phyloP scores from a whole-genome alignment of 2,113 vertebrate genomes.

The Mormyrus lacerda region DNA sequence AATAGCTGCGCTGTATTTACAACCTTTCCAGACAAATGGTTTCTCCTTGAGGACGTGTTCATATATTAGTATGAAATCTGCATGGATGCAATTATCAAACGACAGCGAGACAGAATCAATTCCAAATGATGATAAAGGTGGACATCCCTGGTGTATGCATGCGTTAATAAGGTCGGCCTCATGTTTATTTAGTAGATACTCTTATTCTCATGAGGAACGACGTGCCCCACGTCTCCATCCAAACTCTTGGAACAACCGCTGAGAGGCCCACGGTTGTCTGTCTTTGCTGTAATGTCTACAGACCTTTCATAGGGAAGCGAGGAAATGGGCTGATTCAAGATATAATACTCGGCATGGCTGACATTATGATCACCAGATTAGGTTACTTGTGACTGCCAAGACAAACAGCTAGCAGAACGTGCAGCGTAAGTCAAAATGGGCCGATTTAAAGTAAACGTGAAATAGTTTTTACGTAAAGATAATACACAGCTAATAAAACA shows the following conservation, averaged over 20 bases:
- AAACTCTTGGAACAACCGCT: background rate
- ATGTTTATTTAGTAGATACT: background rate
- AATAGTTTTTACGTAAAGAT: background rate
- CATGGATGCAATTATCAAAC: background rate
- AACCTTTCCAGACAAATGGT: background rate
- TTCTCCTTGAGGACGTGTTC: background rate
- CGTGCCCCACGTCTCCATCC: background rate
- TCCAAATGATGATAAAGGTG: background rate
- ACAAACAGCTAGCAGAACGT: background rate
- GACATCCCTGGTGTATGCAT: background rate
- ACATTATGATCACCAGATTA: background rate
- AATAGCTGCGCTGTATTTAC: background rate
- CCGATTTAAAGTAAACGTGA: background rate
- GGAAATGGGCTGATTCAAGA: background rate
- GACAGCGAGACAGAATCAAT: background rate
- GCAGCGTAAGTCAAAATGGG: background rate
- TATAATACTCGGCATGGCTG: background rate
- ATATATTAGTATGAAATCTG: background rate
- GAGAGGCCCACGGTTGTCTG: background rate
- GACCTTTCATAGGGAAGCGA: background rate
- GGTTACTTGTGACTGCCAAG: background rate
- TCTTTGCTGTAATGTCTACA: background rate
- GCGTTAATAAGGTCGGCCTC: background rate
- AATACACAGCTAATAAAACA: background rate
- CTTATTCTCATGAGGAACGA: background rate